phyloP scores from a whole-genome alignment of 2,113 vertebrate species.

The Onychorhynchus coronatus region DNA sequence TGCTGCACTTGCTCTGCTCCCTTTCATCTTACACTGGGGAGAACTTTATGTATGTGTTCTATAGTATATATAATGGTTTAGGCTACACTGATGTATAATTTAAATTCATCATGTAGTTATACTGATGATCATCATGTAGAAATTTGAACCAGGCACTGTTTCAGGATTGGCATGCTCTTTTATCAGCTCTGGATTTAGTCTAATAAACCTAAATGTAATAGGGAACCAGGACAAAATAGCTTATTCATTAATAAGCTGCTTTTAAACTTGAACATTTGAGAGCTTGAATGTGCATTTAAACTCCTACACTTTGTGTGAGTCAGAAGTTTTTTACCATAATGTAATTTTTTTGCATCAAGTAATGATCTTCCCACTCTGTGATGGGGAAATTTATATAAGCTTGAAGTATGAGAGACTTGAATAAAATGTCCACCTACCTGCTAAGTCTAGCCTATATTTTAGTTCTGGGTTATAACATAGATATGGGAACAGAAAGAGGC shows the following conservation, averaged over 20 bases:
- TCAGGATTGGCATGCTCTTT: not conserved
- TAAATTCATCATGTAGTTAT: not conserved
- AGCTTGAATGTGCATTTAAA: conserved; percentile 3
- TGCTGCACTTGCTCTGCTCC: not conserved
- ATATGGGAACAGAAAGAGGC: not conserved
- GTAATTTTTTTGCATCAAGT: not conserved
- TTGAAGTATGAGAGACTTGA: not conserved
- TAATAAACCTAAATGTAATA: not conserved
- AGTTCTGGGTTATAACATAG: not conserved
- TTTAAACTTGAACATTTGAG: not conserved
- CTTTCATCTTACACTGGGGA: not conserved
- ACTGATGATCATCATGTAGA: not conserved
- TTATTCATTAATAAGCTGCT: not conserved
- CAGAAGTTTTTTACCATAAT: not conserved
- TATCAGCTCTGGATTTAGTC: not conserved
- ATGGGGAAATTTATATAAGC: not conserved
- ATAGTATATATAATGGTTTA: not conserved
- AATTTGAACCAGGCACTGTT: not conserved
- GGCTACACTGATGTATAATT: not conserved
- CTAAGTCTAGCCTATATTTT: not conserved
- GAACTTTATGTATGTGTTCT: not conserved
- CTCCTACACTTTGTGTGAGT: not conserved
- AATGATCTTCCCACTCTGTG: not conserved
- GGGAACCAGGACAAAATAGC: not conserved
- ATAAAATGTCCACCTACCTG: not conserved